Evolutionary conservation across 2,888 invertebrate genomes (phyloP).

Genomic region (Amiota mariae): DNA sequence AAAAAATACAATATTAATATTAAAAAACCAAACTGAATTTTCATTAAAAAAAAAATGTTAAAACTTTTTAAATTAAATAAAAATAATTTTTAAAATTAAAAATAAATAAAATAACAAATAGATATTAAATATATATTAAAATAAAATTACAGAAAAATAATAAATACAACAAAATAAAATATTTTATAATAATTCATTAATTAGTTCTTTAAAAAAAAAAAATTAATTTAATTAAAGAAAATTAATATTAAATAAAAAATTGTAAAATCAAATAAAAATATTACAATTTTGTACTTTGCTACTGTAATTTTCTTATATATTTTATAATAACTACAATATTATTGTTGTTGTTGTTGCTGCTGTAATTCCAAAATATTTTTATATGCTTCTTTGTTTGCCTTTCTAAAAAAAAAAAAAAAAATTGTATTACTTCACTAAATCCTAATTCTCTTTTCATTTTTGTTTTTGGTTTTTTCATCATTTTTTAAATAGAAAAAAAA

Average conservation of each 20-base stretch:
- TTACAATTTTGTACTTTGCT: slow-evolving; percentile 5
- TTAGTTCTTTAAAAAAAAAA: not conserved
- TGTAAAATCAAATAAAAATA: not conserved
- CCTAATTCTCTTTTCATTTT: slow-evolving; percentile 32
- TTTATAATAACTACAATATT: slow-evolving; percentile 31
- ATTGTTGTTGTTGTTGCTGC: slow-evolving; percentile 36
- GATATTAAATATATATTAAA: slow-evolving; percentile 13
- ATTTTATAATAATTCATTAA: too few species aligned
- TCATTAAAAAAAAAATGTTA: slow-evolving; percentile 9
- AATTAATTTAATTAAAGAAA: not conserved
- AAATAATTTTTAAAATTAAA: slow-evolving; percentile 6
- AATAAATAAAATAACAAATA: not conserved
- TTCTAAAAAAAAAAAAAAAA: slow-evolving; percentile 54
- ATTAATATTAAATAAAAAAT: slow-evolving; percentile 9
- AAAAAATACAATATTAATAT: not conserved
- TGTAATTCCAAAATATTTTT: slow-evolving; percentile 27
- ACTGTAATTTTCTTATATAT: slow-evolving; percentile 16
- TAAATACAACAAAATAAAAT: too few species aligned
- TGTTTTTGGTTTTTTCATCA: slow-evolving; percentile 43
- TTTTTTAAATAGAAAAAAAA: slow-evolving; percentile 49
- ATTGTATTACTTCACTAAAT: slow-evolving; percentile 34
- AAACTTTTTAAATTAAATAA: not conserved
- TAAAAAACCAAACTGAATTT: not conserved
- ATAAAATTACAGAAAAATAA: not conserved
- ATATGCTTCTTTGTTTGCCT: slow-evolving; percentile 47